Conservation (phyloP, 1,140 invertebrate species). For the Hyposmocoma kahamanoa region DNA sequence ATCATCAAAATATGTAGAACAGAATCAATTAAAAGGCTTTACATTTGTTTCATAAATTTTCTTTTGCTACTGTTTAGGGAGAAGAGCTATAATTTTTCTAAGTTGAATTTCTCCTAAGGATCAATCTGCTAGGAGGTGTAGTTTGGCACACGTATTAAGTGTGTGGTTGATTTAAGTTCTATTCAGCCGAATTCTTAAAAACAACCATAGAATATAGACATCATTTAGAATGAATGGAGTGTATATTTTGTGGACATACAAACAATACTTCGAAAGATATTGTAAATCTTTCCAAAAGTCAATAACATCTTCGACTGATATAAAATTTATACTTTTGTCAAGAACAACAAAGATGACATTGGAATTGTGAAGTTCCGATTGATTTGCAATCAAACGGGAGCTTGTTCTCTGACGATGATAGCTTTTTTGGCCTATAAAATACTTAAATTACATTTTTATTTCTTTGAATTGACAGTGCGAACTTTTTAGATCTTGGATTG, state of each 20-base stretch:
- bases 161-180: no score
- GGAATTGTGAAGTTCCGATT: not conserved
- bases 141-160: not conserved
- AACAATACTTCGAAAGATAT: not conserved
- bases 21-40: slow-evolving; percentile 16
- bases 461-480: no score
- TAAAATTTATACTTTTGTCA: not conserved
- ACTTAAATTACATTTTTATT: no score
- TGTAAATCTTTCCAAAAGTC: not conserved
- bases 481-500: no score
- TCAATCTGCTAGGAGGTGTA: slow-evolving; percentile 12
- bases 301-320: not conserved
- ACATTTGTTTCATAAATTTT: slow-evolving; percentile 15
- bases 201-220: not conserved
- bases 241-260: not conserved
- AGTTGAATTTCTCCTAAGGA: slow-evolving; percentile 31
- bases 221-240: not conserved
- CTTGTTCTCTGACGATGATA: not conserved
- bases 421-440: not conserved
- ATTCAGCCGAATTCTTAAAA: not conserved
- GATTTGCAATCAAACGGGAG: not conserved
- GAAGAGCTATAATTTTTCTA: slow-evolving; percentile 23
- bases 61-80: slow-evolving; percentile 19
- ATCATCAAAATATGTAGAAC: no score
- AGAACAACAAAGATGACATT: not conserved